A percentile compares a stretch with the other conserved stretches of the same genome.
These are phyloP conservation scores for Glossosoma conforme DNA, from an alignment of 1,140 invertebrate species.

Conservation along the genomic window DNA sequence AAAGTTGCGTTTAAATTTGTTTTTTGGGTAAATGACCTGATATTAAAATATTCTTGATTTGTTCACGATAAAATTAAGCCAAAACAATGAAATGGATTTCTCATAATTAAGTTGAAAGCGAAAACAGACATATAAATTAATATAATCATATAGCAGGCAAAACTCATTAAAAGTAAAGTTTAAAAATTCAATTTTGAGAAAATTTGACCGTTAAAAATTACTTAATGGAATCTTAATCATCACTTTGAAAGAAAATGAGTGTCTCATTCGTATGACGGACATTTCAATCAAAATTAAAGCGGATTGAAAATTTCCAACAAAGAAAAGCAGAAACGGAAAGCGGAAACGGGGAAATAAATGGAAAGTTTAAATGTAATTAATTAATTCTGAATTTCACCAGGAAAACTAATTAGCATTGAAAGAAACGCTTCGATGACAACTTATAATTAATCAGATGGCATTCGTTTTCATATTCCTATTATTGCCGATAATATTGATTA, in stretches of 20 bases:
- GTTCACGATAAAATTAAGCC: too few species aligned
- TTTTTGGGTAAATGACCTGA: too few species aligned
- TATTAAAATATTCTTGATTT: too few species aligned
- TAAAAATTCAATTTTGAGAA: background rate
- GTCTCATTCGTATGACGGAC: conserved; percentile 3
- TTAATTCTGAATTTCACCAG: conserved; percentile 8
- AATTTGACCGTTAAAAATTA: background rate
- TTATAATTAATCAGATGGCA: conserved; percentile 7
- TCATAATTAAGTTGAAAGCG: too few species aligned
- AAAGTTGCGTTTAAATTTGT: too few species aligned
- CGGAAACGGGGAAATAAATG: conserved; percentile 10
- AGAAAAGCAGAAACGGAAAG: conserved; percentile 10
- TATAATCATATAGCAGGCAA: too few species aligned
- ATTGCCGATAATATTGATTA: too few species aligned
- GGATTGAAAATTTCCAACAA: conserved; percentile 22
- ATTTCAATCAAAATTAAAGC: conserved; percentile 26
- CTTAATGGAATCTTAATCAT: background rate
- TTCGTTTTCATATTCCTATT: too few species aligned
- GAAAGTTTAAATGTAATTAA: conserved; percentile 27
- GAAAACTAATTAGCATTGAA: conserved; percentile 20
- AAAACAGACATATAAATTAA: too few species aligned
- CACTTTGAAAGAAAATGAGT: background rate
- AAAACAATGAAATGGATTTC: too few species aligned
- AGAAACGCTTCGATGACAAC: conserved; percentile 16
- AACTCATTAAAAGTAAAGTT: too few species aligned